A percentile compares a stretch with the other conserved stretches of the same genome.
phyloP scores from a whole-genome alignment of 2,797 vertebrate species.

The Coccyzus lansbergi region DNA sequence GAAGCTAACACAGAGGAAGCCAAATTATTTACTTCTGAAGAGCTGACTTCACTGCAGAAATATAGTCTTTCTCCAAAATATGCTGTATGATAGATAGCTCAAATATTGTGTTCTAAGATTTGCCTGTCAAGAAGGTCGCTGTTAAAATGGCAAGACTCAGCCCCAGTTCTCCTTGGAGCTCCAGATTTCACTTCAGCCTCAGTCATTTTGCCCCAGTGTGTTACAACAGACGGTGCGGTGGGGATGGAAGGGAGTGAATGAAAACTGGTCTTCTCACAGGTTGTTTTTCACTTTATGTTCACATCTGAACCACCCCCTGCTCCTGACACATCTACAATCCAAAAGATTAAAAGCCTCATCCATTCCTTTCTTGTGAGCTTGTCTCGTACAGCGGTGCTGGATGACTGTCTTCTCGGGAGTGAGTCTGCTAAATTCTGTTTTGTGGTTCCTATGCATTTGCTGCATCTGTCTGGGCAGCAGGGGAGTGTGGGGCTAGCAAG shows the following conservation, averaged over 20 bases:
- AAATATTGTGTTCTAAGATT: background rate
- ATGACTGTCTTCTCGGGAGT: background rate
- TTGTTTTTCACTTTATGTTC: background rate
- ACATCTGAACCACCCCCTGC: background rate
- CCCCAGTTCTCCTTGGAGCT: background rate
- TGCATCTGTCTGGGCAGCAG: background rate
- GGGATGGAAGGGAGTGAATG: background rate
- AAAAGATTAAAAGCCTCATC: background rate
- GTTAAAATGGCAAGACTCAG: background rate
- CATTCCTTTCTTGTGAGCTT: background rate
- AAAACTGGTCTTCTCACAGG: background rate
- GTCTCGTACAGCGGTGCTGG: background rate
- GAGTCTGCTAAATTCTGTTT: background rate
- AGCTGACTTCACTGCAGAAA: background rate
- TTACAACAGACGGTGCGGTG: background rate
- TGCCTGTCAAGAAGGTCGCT: background rate
- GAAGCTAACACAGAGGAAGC: background rate
- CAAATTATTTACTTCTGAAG: background rate
- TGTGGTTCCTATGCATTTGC: background rate
- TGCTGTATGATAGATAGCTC: background rate
- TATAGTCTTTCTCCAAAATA: background rate
- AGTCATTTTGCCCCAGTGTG: background rate
- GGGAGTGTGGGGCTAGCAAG: fast-evolving
- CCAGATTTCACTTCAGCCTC: background rate
- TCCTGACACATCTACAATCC: background rate